phyloP scores from a whole-genome alignment of 2,888 invertebrate genomes.

The Onchidella celtica region DNA sequence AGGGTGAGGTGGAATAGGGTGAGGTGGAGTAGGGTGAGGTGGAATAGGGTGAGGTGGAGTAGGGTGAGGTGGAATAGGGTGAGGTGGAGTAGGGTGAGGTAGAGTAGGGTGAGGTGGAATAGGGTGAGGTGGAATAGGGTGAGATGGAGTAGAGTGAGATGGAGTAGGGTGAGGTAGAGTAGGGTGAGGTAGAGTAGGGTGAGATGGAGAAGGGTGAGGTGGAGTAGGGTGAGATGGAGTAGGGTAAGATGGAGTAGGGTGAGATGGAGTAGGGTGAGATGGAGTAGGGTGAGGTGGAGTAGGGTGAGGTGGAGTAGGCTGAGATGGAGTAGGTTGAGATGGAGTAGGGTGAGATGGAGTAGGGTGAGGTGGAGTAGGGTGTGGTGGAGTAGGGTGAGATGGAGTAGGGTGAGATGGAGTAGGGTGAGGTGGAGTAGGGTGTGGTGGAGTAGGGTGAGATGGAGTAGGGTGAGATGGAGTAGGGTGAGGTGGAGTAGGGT shows the following conservation, averaged over 20 bases:
- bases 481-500: not conserved
- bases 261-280: slow-evolving; percentile 6
- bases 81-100: not conserved
- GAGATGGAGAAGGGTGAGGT: not conserved
- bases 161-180: not conserved
- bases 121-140: not conserved
- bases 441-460: slow-evolving; percentile 8
- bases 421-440: not conserved
- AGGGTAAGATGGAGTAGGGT: not conserved
- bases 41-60: not conserved
- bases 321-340: slow-evolving; percentile 8
- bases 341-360: slow-evolving; percentile 17
- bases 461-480: slow-evolving; percentile 10
- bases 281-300: slow-evolving; percentile 2
- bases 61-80: not conserved
- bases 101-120: slow-evolving; percentile 13
- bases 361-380: not conserved
- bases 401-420: slow-evolving; percentile 9
- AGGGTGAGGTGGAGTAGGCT: slow-evolving; percentile 16
- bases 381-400: slow-evolving; percentile 9
- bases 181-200: not conserved
- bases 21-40: not conserved
- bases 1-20: not conserved
- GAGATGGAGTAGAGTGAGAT: not conserved
- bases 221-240: not conserved